Evolutionary conservation across 2,113 vertebrate species (phyloP).

Genomic region (Symphodus melops): DNA sequence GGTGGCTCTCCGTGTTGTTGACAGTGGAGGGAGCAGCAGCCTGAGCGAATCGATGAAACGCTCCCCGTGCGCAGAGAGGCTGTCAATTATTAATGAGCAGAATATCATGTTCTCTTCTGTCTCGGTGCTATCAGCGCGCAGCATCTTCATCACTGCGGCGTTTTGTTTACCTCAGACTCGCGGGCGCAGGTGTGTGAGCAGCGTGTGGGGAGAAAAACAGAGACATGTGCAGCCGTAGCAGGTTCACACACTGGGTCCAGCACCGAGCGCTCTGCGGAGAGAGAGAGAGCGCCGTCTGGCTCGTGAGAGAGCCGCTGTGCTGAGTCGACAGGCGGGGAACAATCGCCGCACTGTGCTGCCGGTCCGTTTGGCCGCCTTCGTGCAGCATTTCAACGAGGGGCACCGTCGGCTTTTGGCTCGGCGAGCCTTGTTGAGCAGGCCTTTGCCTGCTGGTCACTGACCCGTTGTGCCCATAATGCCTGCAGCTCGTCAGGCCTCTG

Average conservation of each 20-base stretch:
- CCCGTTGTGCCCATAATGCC: slow-evolving; percentile 62
- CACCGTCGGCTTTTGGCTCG: slow-evolving; percentile 60
- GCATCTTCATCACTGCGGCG: slow-evolving; percentile 68
- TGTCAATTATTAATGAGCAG: slow-evolving; percentile 73
- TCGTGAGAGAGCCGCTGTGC: slow-evolving; percentile 54
- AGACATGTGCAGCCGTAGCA: slow-evolving; percentile 22
- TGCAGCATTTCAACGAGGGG: slow-evolving; percentile 60
- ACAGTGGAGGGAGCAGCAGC: slow-evolving; percentile 29
- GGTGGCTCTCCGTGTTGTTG: slow-evolving; percentile 5
- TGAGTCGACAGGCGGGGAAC: slow-evolving; percentile 71
- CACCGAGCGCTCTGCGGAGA: slow-evolving; percentile 45
- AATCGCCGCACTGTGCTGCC: slow-evolving; percentile 72
- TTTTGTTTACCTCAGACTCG: slow-evolving; percentile 57
- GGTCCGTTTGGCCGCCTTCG: slow-evolving; percentile 62
- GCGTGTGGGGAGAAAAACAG: slow-evolving; percentile 21
- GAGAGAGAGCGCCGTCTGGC: slow-evolving; percentile 52
- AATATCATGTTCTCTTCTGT: slow-evolving; percentile 67
- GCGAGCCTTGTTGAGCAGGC: slow-evolving; percentile 54
- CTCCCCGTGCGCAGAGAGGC: slow-evolving; percentile 37
- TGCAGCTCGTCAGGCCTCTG: slow-evolving; percentile 61
- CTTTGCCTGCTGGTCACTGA: slow-evolving; percentile 68
- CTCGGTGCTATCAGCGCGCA: slow-evolving; percentile 53
- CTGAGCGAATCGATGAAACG: slow-evolving; percentile 45
- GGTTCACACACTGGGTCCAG: slow-evolving; percentile 40
- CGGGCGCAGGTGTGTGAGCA: slow-evolving; percentile 45